phyloP scores from a whole-genome alignment of 2,797 vertebrate species.

The Lepus oiostolus region DNA sequence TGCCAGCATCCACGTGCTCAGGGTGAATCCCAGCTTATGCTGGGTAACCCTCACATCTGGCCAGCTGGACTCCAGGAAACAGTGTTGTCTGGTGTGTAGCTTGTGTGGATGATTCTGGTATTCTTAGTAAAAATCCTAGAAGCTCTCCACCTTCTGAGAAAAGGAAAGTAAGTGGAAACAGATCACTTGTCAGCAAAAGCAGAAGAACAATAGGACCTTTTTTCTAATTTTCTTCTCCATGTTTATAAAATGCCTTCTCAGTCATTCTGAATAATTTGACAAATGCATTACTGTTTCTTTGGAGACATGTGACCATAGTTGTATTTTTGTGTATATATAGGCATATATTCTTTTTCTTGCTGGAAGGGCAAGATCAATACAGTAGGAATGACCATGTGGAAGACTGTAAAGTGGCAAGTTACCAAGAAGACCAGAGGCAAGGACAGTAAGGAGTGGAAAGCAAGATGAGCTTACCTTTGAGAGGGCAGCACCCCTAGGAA shows the following conservation, averaged over 20 bases:
- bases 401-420: neutral
- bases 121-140: neutral
- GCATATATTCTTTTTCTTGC: neutral
- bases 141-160: neutral
- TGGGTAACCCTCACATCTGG: neutral
- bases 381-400: neutral
- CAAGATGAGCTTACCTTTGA: neutral
- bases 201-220: neutral
- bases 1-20: neutral
- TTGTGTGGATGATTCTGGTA: neutral
- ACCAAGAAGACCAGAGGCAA: neutral
- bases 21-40: neutral
- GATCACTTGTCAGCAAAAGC: neutral
- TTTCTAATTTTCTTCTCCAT: slow-evolving; percentile 16
- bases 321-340: neutral
- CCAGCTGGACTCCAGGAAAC: neutral
- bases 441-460: neutral
- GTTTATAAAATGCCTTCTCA: slow-evolving; percentile 44
- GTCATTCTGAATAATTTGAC: neutral
- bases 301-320: neutral
- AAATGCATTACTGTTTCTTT: neutral
- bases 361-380: slow-evolving; percentile 38
- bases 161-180: neutral
- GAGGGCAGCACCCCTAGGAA: neutral
- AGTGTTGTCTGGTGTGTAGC: neutral